Evolutionary conservation across 2,797 vertebrate species (phyloP), one percentile per base, ranked within the genome.

Genomic region (Mustela erminea): DNA sequence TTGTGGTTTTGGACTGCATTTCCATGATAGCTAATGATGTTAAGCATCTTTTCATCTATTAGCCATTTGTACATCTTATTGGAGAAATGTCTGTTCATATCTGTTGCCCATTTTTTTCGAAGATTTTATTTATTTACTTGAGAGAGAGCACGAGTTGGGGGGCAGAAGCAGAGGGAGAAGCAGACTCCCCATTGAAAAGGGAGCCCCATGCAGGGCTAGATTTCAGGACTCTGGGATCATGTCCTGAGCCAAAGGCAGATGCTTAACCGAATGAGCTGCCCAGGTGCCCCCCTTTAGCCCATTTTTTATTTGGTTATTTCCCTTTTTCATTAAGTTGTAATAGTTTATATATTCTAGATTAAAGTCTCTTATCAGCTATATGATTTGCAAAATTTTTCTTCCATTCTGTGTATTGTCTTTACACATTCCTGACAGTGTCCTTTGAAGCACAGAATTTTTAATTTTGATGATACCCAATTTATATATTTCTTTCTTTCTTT

Each of bases 381-480:
- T 64, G 54, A n/a, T 41, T 85, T 90, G 56, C 46, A 93, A 89
- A 87, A 60, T 0, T 52, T 66, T 92, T 96, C 56, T 54, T 60
- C 11, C 68, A 70, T 82, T 94, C 58, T 92, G 12, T 91, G 68
- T 9, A 25, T 88, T 95, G 25, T 83, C 27, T 89, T 84, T 90
- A 68, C 41, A 72, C 29, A 75, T 81, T 78, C 46, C 35, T 87
- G 49, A 68, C 62, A 66, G 25, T 93, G 27, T 84, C 70, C 54
- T 95, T 82, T 75, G 46, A 95, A 88, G 56, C 23, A 93, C 17
- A 86, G 20, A 90, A 84, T n/a, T 68, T 91, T 87, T 13, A 54
- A 75, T 68, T 88, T 94, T 75, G 38, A 49, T 66, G 7, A 41
- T 77, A 74, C 21, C 2, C 6, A 58, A 60, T n/a, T 54, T 77